Conservation (phyloP, 2,113 vertebrate species). For the Peromyscus leucopus region DNA sequence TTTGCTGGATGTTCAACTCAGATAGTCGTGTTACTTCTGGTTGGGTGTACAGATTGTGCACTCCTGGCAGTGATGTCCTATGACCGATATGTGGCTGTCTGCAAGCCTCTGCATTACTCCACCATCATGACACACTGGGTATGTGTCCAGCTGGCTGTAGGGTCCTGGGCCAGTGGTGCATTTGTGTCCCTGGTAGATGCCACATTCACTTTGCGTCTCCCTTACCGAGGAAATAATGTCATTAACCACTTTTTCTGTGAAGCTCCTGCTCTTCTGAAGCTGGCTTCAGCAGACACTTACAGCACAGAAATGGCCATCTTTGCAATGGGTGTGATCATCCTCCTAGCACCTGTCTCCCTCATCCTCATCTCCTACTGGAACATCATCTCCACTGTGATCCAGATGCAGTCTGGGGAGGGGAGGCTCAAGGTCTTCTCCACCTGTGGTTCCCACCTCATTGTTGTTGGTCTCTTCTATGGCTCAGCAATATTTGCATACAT, state of each 20-base stretch:
- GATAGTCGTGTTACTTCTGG: background rate
- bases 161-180: slow-evolving; percentile 71
- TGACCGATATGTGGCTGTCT: background rate
- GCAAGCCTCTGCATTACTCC: slow-evolving; percentile 75
- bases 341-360: slow-evolving; percentile 71
- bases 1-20: background rate
- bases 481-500: slow-evolving; percentile 82
- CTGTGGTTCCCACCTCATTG: slow-evolving; percentile 69
- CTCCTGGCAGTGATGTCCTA: slow-evolving; percentile 12
- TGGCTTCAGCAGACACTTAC: slow-evolving; percentile 76
- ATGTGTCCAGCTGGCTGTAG: slow-evolving; percentile 50
- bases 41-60: background rate
- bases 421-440: slow-evolving; percentile 72
- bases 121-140: slow-evolving; percentile 72
- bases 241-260: slow-evolving; percentile 84
- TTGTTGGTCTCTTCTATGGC: slow-evolving; percentile 73
- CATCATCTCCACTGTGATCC: slow-evolving; percentile 66
- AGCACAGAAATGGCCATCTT: slow-evolving; percentile 77
- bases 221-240: slow-evolving; percentile 66
- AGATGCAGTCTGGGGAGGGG: slow-evolving; percentile 60
- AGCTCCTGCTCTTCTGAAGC: slow-evolving; percentile 75
- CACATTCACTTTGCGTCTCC: slow-evolving; percentile 70
- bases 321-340: slow-evolving; percentile 67
- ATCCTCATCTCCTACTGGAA: slow-evolving; percentile 74
- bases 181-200: slow-evolving; percentile 73